Base-by-base conservation (phyloP, 2,797 vertebrate genomes). In the Crenuchus spilurus region DNA sequence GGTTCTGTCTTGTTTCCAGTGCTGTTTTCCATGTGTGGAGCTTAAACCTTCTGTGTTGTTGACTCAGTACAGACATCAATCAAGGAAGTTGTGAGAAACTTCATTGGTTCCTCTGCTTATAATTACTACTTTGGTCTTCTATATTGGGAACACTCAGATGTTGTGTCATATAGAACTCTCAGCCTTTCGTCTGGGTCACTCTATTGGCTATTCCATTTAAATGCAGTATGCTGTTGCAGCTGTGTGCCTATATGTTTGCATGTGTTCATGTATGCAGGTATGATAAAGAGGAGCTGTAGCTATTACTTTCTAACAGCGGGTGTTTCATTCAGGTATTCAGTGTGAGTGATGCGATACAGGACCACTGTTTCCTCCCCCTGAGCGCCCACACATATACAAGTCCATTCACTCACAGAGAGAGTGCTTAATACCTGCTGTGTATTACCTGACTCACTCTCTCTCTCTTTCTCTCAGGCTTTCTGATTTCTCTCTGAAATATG, bases 321-420 rank as follows among this genome's bases (percentile, higher is more conserved):
- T 55, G 28, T 16, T 55, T 18, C 52, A 55, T 74, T 49, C 67
- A 69, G 48, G 67, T 74, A 39, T 74, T 64, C 49, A 74, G 41
- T 63, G 49, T 52, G 9, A 61, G 51, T 14, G 42, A 67, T 72
- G 31, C 58, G 41, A 76, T 71, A 16, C 10, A 8, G 7, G 46
- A 35, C 55, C 42, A 22, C 51, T 60, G 8, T 49, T 71, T 52
- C 30, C 22, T 33, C 49, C 42, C 30, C 6, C 26, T 67, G 30
- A 24, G 24, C 22, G 8, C 33, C 8, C 8, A 8, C 8, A 42
- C 11, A 8, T 14, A 2, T 2, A 49, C 24, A 28, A 51, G 20
- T 26, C 20, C 52, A 44, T 70, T 57, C 24, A 70, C 9, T 16
- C 10, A 35, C 33, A 41, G 33, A 11, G 49, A 55, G 49, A 58